Base-by-base conservation (phyloP, 2,888 invertebrate genomes). In the Folsomia candida region DNA sequence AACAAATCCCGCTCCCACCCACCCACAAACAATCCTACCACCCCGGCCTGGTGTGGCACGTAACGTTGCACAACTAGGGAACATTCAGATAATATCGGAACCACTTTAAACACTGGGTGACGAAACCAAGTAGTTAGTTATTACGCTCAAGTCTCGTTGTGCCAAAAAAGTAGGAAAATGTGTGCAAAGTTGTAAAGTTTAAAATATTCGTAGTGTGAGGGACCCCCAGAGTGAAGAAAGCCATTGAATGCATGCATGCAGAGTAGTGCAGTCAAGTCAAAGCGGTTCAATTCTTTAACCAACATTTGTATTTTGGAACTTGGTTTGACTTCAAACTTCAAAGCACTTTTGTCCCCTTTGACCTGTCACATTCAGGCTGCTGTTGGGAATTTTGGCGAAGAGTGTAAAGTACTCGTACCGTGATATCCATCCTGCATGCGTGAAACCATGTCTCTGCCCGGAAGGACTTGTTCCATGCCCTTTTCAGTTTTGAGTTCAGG, bases 201-300 rank as follows among this genome's bases (percentile, higher is more conserved):
- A 14, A 37, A 37, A 37, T 14, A n/a, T n/a, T n/a, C 6, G 37
- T 37, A 14, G 37, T 14, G 14, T 4, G 4, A 37, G 37, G 6
- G 54, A 54, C 54, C 54, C 54, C 54, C 54, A n/a, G 4, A 6
- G 54, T 37, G 37, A 37, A 37, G 11, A 6, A 54, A 54, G 54
- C 54, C n/a, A 54, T 54, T 20, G n/a, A 54, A 54, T 54, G 54
- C 54, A 54, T 37, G 37, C 37, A 37, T 37, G 37, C 37, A 37
- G 37, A 37, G 37, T 37, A 37, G 37, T 4, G 37, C 37, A 37
- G 37, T 14, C 4, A 14, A 37, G 37, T 37, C 37, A 37, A 37
- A 37, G 37, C 37, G n/a, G n/a, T n/a, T n/a, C 37, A 37, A 9
- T 37, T 37, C 37, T 37, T 4, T 37, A 37, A 37, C 4, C 4